Evolutionary conservation across 2,113 vertebrate genomes (phyloP).

Genomic region (Pachyramphus minor): DNA sequence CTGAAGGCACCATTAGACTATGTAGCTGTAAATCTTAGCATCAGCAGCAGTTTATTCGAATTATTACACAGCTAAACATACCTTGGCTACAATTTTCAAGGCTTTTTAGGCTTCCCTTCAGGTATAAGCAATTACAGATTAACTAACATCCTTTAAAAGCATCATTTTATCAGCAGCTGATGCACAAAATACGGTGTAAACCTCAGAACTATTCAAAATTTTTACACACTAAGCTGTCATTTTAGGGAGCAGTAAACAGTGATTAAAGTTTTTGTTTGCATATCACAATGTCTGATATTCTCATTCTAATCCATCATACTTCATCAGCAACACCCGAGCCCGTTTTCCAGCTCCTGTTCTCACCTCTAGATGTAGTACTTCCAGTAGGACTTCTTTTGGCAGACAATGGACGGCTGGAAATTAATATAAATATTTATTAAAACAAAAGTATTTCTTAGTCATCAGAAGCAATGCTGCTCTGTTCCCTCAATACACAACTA

Average conservation of each 20-base stretch:
- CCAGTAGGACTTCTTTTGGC: slow-evolving; percentile 91
- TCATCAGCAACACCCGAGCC: not conserved
- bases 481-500: not conserved
- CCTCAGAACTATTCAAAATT: not conserved
- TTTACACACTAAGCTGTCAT: not conserved
- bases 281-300: not conserved
- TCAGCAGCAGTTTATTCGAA: not conserved
- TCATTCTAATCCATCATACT: not conserved
- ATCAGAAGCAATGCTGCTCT: not conserved
- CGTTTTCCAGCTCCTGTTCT: slow-evolving; percentile 44
- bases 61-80: not conserved
- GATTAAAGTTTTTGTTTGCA: not conserved
- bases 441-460: not conserved
- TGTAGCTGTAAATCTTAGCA: not conserved
- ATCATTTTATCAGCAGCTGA: not conserved
- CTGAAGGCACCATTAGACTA: not conserved
- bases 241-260: not conserved
- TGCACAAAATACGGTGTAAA: not conserved
- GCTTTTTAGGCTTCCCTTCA: not conserved
- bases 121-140: not conserved
- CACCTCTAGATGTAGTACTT: slow-evolving; percentile 89
- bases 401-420: slow-evolving; percentile 85
- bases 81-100: not conserved
- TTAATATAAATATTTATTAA: not conserved
- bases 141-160: not conserved